Evolutionary conservation across 2,888 invertebrate species (phyloP), one percentile per base, ranked within the genome.

Genomic region (Heliconius charithonia): DNA sequence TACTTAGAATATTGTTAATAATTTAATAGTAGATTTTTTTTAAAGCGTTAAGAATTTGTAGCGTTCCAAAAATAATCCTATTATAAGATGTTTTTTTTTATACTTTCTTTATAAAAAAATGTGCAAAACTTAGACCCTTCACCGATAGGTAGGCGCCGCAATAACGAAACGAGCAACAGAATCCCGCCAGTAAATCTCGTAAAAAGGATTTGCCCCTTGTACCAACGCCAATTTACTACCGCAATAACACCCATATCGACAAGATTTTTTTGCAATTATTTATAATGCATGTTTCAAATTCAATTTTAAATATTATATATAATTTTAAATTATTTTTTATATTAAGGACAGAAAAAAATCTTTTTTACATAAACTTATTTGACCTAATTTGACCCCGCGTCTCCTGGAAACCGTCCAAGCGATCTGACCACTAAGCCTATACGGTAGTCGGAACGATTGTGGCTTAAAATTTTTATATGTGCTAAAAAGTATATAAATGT

Each of bases 151-250:
- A 89, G 88, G 88, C 87, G 88, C 87, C 89, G 88, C 88, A 87
- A 86, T 84, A 87, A 85, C 86, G 86, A 84, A 86, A 86, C 88
- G 88, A 88, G 88, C 87, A 84, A 84, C 84, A 86, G 89, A 89
- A 92, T 91, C 90, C 91, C 89, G 87, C 84, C 90, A 85, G 92
- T 94, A 93, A 93, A 93, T 94, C 93, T 94, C 89, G 89, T 91
- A 92, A 92, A 92, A 92, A 91, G 92, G 92, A 92, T 93, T 93
- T 90, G 86, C 90, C 85, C 89, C 89, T 90, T 92, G 92, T 93
- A 91, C 90, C 90, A 89, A 84, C 87, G 85, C 86, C 92, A 90
- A 93, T 93, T 93, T 92, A 93, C 91, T 89, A 87, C 90, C 91
- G 82, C 91, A 88, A 89, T 87, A 90, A 86, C 82, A 82, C 19